phyloP scores from a whole-genome alignment of 2,113 vertebrate genomes.

The Sylvilagus bachmani region DNA sequence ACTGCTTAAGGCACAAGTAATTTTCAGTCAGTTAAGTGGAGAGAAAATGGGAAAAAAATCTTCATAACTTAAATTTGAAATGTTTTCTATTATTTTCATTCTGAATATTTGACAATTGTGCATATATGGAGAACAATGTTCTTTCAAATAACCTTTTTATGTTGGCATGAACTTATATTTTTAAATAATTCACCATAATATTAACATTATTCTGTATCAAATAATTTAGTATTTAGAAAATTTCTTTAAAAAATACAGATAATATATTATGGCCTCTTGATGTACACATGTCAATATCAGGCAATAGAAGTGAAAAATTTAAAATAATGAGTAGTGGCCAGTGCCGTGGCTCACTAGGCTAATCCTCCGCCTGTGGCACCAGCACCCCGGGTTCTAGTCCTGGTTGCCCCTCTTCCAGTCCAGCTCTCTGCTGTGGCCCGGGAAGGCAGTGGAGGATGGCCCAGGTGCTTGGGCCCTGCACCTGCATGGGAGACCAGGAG shows the following conservation, averaged over 20 bases:
- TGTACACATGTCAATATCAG: background rate
- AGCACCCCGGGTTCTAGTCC: too few species aligned
- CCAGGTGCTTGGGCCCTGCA: too few species aligned
- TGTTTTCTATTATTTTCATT: background rate
- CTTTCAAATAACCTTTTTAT: background rate
- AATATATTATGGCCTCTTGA: background rate
- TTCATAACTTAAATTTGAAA: background rate
- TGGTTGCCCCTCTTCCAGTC: too few species aligned
- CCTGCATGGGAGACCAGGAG: too few species aligned
- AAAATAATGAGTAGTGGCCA: background rate
- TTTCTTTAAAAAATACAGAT: background rate
- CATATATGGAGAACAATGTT: background rate
- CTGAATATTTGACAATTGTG: background rate
- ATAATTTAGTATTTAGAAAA: conserved; percentile 22
- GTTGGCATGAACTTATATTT: background rate
- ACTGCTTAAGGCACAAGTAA: background rate
- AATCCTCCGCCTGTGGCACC: too few species aligned
- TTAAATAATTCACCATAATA: background rate
- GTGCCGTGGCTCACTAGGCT: too few species aligned
- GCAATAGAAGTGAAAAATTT: background rate
- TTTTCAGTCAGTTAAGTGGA: conserved; percentile 6
- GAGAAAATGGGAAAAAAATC: background rate
- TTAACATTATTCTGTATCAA: background rate
- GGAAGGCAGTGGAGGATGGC: too few species aligned
- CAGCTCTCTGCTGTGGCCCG: too few species aligned